phyloP scores from a whole-genome alignment of 2,888 invertebrate genomes.

The Agapostemon virescens region DNA sequence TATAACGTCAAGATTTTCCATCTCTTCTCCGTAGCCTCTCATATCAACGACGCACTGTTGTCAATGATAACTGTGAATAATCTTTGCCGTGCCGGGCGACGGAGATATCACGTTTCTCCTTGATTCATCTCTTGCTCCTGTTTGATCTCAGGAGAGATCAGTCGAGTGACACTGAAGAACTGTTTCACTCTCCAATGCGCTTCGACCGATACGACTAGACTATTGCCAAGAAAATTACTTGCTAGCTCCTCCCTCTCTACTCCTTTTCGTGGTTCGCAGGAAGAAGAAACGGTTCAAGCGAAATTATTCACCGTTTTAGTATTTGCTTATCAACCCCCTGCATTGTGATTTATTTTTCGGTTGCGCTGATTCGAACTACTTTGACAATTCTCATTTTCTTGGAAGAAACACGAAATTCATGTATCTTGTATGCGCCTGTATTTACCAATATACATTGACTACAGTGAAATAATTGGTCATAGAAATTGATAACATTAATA shows the following conservation, averaged over 20 bases:
- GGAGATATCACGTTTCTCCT: constrained; percentile 56
- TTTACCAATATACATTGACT: too few species aligned
- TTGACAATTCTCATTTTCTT: too few species aligned
- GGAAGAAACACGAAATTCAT: too few species aligned
- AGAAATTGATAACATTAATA: too few species aligned
- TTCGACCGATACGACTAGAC: constrained; percentile 50
- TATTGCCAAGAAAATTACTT: constrained; percentile 65
- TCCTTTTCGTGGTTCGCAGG: constrained; percentile 3
- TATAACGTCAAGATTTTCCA: constrained; percentile 16
- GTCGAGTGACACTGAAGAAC: constrained; percentile 66
- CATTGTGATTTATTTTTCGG: too few species aligned
- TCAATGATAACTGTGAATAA: constrained; percentile 59
- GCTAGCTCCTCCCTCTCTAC: constrained; percentile 22
- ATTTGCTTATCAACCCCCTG: too few species aligned
- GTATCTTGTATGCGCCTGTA: too few species aligned
- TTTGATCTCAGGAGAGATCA: constrained; percentile 62
- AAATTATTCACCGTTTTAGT: constrained; percentile 24
- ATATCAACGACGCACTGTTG: constrained; percentile 25
- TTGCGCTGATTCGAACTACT: too few species aligned
- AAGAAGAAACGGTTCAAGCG: constrained; percentile 22
- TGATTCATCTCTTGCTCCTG: constrained; percentile 59
- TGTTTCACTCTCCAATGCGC: constrained; percentile 64
- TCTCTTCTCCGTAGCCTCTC: constrained; percentile 9
- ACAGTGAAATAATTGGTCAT: too few species aligned
- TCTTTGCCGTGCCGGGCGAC: constrained; percentile 45